Evolutionary conservation across 2,113 vertebrate genomes (phyloP).

Genomic region (Herpailurus yagouaroundi): DNA sequence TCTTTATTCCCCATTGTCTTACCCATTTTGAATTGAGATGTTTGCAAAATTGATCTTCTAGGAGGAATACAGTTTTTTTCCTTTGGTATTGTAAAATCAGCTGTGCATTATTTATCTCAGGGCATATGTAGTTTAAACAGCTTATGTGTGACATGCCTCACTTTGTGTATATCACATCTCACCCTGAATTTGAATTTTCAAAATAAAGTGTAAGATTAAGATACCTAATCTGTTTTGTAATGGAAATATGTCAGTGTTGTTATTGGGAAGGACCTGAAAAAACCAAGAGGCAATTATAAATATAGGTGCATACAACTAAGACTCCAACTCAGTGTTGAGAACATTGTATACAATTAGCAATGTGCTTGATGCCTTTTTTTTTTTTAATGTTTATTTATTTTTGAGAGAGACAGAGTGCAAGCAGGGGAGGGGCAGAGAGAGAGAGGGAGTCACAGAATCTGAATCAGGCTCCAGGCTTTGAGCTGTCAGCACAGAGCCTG

Average conservation of each 20-base stretch:
- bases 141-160: neutral
- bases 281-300: neutral
- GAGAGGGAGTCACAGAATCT: no score
- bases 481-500: no score
- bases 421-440: no score
- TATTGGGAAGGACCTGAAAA: slow-evolving; percentile 21
- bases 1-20: neutral
- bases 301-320: neutral
- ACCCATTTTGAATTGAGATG: slow-evolving; percentile 19
- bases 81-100: neutral
- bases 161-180: neutral
- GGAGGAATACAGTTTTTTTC: neutral
- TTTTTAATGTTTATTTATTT: neutral
- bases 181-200: slow-evolving; percentile 29
- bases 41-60: slow-evolving; percentile 1
- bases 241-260: neutral
- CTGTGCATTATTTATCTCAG: neutral
- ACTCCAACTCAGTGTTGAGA: neutral
- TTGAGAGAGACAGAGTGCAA: no score
- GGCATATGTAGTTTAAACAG: neutral
- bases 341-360: neutral
- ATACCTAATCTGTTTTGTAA: slow-evolving; percentile 7
- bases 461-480: no score
- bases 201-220: slow-evolving; percentile 11
- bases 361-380: neutral